Percentiles rank a stretch among this genome's conserved stretches.
These are phyloP conservation scores for Philaethria dido DNA, from an alignment of 2,888 invertebrate species.

Conservation along the genomic window DNA sequence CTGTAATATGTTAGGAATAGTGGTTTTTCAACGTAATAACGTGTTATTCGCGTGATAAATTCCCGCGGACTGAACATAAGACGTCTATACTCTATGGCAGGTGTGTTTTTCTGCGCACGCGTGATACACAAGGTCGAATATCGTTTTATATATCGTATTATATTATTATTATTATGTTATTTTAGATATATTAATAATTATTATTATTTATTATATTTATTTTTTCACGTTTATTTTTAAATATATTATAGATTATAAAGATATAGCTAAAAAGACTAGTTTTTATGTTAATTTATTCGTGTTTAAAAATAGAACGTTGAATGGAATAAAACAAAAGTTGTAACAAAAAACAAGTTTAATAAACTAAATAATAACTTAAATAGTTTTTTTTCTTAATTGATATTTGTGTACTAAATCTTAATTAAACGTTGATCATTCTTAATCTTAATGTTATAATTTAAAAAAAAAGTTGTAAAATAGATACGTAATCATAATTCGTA, in stretches of 20 bases:
- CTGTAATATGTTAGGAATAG: slow-evolving; percentile 4
- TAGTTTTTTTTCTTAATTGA: neutral
- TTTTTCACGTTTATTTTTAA: neutral
- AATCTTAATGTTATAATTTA: neutral
- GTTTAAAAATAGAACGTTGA: neutral
- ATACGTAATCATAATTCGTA: neutral
- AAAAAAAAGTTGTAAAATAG: neutral
- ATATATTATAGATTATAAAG: neutral
- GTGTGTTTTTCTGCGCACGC: slow-evolving; percentile 61
- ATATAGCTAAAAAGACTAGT: neutral
- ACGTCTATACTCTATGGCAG: slow-evolving; percentile 53
- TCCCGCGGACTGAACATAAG: slow-evolving; percentile 59
- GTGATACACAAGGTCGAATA: slow-evolving; percentile 65
- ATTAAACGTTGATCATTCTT: neutral
- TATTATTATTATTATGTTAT: neutral
- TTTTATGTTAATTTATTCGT: neutral
- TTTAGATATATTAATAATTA: neutral
- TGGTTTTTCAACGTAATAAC: slow-evolving; percentile 23
- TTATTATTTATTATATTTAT: slow-evolving; percentile 5
- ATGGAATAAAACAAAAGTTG: neutral
- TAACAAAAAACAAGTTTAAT: slow-evolving; percentile 10
- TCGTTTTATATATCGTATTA: slow-evolving; percentile 35
- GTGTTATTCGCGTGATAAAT: slow-evolving; percentile 53
- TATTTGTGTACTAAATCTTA: neutral
- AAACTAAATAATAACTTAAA: slow-evolving; percentile 16